Evolutionary conservation across 2,797 vertebrate genomes (phyloP), one percentile per base, ranked within the genome.

Genomic region (Silurus lanzhouensis): DNA sequence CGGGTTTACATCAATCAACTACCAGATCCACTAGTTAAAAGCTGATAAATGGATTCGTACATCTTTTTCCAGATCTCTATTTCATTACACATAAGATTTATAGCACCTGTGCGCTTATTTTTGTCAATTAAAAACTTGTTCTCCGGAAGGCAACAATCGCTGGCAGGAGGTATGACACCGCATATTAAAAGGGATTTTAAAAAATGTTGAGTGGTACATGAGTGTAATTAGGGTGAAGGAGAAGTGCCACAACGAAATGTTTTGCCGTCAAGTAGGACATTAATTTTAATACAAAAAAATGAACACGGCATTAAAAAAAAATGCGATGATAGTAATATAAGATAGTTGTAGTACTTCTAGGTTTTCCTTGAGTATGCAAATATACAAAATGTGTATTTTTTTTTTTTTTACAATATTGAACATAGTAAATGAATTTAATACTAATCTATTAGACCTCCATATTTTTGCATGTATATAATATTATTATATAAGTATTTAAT

Each of bases 61-160:
- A n/a, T 25, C 20, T 66, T 25, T 46, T 52, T 46, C 19, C 27
- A 55, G 22, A 52, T 82, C 13, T n/a, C 52, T n/a, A 61, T 60
- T 75, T 63, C 31, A 75, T 76, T 27, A 67, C 17, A 38, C 38
- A 4, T 38, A 38, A 38, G 38, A 38, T 38, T 38, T 38, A 38
- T 38, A 46, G 15, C 63, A 60, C 63, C 80, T 77, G 84, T 6
- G 0, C 58, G 46, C 27, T 75, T 38, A 66, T 64, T 72, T 72
- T 77, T 8, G 64, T n/a, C 20, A 57, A 70, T 46, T 60, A 46
- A 55, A 58, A 58, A 70, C 38, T 13, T 8, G 13, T 46, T 55
- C 31, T 84, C 27, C 55, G 55, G 83, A 84, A 68, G 38, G 31
- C 70, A 70, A 84, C 66, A 57, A 61, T 84, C 52, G 60, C 20